A percentile compares a stretch with the other conserved stretches of the same genome.
phyloP scores from a whole-genome alignment of 2,113 vertebrate genomes.

The Leucosticte australis region DNA sequence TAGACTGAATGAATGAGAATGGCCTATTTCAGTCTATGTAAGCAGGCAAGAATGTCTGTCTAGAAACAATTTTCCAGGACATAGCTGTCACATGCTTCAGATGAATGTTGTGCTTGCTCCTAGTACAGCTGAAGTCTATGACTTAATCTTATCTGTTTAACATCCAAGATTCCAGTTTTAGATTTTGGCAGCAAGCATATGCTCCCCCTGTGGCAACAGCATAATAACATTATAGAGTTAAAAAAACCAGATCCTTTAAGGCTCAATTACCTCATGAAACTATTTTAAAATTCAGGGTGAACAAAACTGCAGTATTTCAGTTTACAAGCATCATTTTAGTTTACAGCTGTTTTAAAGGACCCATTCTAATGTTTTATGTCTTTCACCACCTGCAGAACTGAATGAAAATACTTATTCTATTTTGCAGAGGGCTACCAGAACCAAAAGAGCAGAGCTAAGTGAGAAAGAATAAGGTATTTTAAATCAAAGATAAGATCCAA shows the following conservation, averaged over 20 bases:
- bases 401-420: constrained; percentile 44
- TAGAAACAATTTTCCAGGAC: constrained; percentile 50
- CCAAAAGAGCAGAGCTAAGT: not conserved
- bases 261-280: constrained; percentile 56
- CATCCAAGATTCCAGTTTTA: constrained; percentile 63
- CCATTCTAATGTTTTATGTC: constrained; percentile 30
- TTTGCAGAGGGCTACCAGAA: constrained; percentile 26
- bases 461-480: not conserved
- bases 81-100: constrained; percentile 34
- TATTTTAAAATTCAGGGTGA: constrained; percentile 57
- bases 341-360: constrained; percentile 53
- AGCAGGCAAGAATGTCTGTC: constrained; percentile 49
- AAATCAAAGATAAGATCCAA: not conserved
- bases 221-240: constrained; percentile 54
- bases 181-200: constrained; percentile 55
- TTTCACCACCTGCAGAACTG: constrained; percentile 33
- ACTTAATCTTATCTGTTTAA: constrained; percentile 73
- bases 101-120: constrained; percentile 46
- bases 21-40: constrained; percentile 13
- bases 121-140: constrained; percentile 47
- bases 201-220: constrained; percentile 57
- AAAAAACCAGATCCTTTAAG: constrained; percentile 55
- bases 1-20: not conserved
- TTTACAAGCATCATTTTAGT: constrained; percentile 58
- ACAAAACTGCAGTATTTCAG: constrained; percentile 48